A percentile compares a stretch with the other conserved stretches of the same genome.
These are phyloP conservation scores for Marronus borbonicus DNA, from an alignment of 2,888 invertebrate species.

Conservation along the genomic window DNA sequence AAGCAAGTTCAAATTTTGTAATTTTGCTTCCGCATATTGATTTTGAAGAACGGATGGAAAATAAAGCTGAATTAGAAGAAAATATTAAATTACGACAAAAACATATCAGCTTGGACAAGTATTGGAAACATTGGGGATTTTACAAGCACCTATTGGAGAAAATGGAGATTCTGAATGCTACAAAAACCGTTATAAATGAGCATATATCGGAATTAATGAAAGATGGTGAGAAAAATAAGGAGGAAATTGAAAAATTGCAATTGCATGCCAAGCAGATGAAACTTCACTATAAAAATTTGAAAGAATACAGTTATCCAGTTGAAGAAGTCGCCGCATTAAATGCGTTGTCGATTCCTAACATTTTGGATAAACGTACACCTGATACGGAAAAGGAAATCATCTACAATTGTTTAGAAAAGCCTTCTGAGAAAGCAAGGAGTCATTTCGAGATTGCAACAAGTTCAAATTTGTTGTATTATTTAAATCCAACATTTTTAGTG, in stretches of 20 bases:
- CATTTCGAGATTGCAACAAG: conserved; percentile 75
- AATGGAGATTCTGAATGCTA: conserved; percentile 72
- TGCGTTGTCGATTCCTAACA: conserved; percentile 81
- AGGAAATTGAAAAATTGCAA: conserved; percentile 73
- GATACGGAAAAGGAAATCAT: conserved; percentile 63
- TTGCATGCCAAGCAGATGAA: conserved; percentile 70
- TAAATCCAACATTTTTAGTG: conserved; percentile 76
- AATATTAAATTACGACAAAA: conserved; percentile 75
- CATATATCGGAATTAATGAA: conserved; percentile 71
- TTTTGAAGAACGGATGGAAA: conserved; percentile 73
- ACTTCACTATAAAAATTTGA: conserved; percentile 77
- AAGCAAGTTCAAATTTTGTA: conserved; percentile 79
- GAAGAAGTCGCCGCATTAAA: conserved; percentile 80
- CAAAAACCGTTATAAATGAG: conserved; percentile 71
- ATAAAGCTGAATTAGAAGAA: conserved; percentile 71
- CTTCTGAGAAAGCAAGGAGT: conserved; percentile 65
- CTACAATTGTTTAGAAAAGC: conserved; percentile 62
- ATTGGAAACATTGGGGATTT: conserved; percentile 76
- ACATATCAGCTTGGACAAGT: conserved; percentile 72
- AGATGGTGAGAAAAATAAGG: conserved; percentile 60
- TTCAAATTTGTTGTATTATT: conserved; percentile 74
- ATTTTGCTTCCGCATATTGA: conserved; percentile 81
- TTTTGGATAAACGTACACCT: conserved; percentile 78
- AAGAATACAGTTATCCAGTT: conserved; percentile 78
- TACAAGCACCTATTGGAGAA: conserved; percentile 74